These are phyloP conservation scores for Platorchestia sp. DNA, from an alignment of 1,140 invertebrate species.

Conservation along the genomic window DNA sequence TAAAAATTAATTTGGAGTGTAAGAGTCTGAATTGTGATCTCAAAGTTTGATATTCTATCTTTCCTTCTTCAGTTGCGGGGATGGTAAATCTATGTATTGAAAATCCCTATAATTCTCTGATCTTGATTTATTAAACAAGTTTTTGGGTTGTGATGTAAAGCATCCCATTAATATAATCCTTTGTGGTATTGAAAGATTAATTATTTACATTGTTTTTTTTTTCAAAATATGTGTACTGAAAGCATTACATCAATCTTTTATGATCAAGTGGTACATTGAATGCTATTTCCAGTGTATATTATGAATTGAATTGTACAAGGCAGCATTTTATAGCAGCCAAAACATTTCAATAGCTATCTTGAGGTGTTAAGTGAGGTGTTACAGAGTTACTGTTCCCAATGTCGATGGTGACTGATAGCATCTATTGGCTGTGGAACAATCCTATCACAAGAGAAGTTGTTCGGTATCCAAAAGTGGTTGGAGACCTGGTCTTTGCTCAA, in stretches of 20 bases:
- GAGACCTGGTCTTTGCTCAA: not conserved
- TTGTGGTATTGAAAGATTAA: too few species aligned
- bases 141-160: too few species aligned
- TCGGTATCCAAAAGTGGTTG: constrained; percentile 12
- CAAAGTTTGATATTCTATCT: too few species aligned
- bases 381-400: not conserved
- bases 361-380: not conserved
- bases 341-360: not conserved
- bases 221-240: not conserved
- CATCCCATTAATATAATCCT: too few species aligned
- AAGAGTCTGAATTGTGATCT: too few species aligned
- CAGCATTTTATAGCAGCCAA: not conserved
- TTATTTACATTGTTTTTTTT: not conserved
- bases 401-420: constrained; percentile 1
- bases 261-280: not conserved
- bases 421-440: constrained; percentile 34
- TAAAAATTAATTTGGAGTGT: not conserved
- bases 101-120: too few species aligned
- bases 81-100: too few species aligned
- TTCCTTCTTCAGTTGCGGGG: too few species aligned
- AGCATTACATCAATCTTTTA: not conserved
- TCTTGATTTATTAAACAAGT: too few species aligned
- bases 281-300: not conserved
- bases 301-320: not conserved
- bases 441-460: constrained; percentile 38